Conservation (phyloP, 2,797 vertebrate genomes). For the Poecilia gillii region DNA sequence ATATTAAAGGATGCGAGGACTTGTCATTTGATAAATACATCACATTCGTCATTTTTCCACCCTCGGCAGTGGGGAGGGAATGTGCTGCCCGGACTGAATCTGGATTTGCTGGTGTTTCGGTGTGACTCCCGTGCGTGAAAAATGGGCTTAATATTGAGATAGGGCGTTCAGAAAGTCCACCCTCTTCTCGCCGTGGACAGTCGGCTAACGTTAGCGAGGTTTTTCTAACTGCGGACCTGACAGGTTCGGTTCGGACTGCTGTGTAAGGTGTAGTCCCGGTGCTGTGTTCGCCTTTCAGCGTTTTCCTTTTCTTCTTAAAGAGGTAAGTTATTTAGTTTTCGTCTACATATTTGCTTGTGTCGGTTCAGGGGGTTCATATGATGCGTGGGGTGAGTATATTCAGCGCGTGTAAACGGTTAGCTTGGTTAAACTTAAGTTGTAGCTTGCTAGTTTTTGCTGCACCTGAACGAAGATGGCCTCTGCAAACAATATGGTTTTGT, state of each 20-base stretch:
- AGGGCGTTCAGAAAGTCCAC: constrained; percentile 71
- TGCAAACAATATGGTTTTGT: constrained; percentile 10
- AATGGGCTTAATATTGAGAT: constrained; percentile 44
- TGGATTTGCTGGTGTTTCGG: constrained; percentile 4
- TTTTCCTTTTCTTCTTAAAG: background rate
- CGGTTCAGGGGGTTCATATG: background rate
- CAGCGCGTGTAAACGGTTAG: background rate
- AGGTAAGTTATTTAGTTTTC: constrained; percentile 43
- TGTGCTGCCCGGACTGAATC: background rate
- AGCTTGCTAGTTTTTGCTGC: constrained; percentile 24
- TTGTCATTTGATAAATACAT: constrained; percentile 41
- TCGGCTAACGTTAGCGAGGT: constrained; percentile 50
- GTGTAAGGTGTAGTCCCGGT: background rate
- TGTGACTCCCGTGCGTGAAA: constrained; percentile 7
- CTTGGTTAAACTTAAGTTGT: constrained; percentile 37
- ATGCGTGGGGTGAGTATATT: background rate
- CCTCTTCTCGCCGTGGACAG: constrained; percentile 28
- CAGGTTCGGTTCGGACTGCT: constrained; percentile 30
- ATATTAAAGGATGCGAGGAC: constrained; percentile 52
- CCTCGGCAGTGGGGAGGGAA: constrained; percentile 2
- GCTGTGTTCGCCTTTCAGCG: constrained; percentile 7
- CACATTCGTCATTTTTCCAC: background rate
- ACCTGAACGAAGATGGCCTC: constrained; percentile 26
- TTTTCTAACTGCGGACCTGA: constrained; percentile 25
- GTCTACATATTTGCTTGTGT: background rate